A percentile compares a stretch with the other conserved stretches of the same genome.
phyloP scores from a whole-genome alignment of 2,113 vertebrate genomes.

The Recurvirostra avosetta region DNA sequence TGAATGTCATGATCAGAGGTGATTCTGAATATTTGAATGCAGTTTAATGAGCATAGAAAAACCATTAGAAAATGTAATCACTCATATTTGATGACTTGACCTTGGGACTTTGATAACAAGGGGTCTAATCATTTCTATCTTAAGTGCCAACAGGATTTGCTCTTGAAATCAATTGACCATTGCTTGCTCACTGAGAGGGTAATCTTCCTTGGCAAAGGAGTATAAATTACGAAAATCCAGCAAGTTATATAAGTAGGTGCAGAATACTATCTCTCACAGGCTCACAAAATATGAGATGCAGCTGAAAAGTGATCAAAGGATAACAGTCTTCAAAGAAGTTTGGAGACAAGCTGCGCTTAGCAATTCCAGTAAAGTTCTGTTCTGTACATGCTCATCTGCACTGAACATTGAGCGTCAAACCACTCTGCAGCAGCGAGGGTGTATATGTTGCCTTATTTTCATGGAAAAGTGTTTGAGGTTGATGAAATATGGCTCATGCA shows the following conservation, averaged over 20 bases:
- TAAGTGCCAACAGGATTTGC: conserved; percentile 62
- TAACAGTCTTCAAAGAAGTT: conserved; percentile 49
- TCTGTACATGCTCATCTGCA: background rate
- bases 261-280: conserved; percentile 47
- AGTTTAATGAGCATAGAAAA: conserved; percentile 78
- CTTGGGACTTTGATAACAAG: conserved; percentile 75
- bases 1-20: conserved; percentile 74
- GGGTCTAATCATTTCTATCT: conserved; percentile 71
- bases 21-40: conserved; percentile 72
- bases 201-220: conserved; percentile 68
- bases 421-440: background rate
- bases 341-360: conserved; percentile 19
- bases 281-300: conserved; percentile 40
- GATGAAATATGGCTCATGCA: conserved; percentile 19
- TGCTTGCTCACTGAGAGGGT: conserved; percentile 63
- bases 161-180: conserved; percentile 77
- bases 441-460: conserved; percentile 40
- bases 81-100: conserved; percentile 78
- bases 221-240: conserved; percentile 70
- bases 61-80: conserved; percentile 78
- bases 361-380: conserved; percentile 13
- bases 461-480: conserved; percentile 35
- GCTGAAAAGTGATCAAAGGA: conserved; percentile 69
- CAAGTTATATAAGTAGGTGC: conserved; percentile 62
- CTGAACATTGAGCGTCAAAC: conserved; percentile 4